Evolutionary conservation across 2,797 vertebrate genomes (phyloP).

Genomic region (Pseudochirops corinnae): DNA sequence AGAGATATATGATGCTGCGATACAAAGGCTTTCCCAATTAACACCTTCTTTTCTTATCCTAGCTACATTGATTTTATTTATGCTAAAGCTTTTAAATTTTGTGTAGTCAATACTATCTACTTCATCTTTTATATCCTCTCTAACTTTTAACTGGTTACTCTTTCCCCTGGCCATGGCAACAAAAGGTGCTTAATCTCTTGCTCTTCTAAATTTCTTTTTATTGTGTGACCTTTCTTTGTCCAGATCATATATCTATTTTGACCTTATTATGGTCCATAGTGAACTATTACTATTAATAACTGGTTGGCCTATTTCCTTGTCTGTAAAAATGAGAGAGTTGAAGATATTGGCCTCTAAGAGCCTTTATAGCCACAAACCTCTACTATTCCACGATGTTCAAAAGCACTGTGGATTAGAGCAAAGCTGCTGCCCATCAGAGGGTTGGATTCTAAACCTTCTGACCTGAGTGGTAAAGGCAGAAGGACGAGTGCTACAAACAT

Average conservation of each 20-base stretch:
- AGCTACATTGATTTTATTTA: background rate
- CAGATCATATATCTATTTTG: background rate
- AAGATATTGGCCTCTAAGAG: background rate
- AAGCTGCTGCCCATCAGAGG: background rate
- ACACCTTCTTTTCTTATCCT: background rate
- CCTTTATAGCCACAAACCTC: background rate
- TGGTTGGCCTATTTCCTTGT: background rate
- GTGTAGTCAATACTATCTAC: background rate
- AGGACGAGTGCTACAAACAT: too few species aligned
- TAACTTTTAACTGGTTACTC: background rate
- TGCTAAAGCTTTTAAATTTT: background rate
- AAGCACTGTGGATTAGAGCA: background rate
- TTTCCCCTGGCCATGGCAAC: background rate
- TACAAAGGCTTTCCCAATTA: background rate
- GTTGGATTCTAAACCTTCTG: background rate
- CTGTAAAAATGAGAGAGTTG: background rate
- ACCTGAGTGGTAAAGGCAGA: background rate
- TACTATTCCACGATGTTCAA: background rate
- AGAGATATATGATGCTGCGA: background rate
- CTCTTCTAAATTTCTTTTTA: background rate
- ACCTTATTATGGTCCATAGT: background rate
- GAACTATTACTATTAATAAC: background rate
- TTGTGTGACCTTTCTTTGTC: background rate
- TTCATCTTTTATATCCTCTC: background rate
- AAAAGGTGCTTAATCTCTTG: background rate